A percentile compares a stretch with the other conserved stretches of the same genome.
phyloP scores from a whole-genome alignment of 1,140 invertebrate species.

The Caligus rogercresseyi region DNA sequence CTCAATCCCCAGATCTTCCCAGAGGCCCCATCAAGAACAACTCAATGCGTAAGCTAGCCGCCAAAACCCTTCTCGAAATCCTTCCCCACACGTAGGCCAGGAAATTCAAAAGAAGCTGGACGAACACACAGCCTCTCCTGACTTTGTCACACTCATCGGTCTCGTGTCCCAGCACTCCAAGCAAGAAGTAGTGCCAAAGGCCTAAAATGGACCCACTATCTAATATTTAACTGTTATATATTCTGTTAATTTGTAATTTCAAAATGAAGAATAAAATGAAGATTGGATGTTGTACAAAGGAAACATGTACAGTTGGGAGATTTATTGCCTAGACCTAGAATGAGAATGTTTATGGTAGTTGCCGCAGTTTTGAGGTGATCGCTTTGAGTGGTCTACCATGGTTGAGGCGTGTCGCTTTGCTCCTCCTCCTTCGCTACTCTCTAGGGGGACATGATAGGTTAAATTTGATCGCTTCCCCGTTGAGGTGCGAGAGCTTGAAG shows the following conservation, averaged over 20 bases:
- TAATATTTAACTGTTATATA: background rate
- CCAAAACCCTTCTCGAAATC: slow-evolving; percentile 18
- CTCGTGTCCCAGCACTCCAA: slow-evolving; percentile 9
- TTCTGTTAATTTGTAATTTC: background rate
- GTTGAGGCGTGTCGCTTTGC: background rate
- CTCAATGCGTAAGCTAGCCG: slow-evolving; percentile 13
- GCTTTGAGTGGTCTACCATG: background rate
- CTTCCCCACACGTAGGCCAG: slow-evolving; percentile 3
- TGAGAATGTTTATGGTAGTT: background rate
- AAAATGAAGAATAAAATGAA: background rate
- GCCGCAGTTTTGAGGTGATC: background rate
- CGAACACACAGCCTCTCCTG: slow-evolving; percentile 12
- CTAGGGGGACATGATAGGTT: background rate
- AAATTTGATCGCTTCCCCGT: background rate
- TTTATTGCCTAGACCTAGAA: too few species aligned
- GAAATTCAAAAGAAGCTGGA: slow-evolving; percentile 16
- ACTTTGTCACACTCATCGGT: slow-evolving; percentile 16
- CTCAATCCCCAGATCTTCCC: slow-evolving; percentile 4
- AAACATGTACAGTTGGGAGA: too few species aligned
- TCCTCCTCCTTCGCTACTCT: background rate
- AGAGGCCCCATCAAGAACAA: slow-evolving; percentile 19
- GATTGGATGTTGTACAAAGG: too few species aligned
- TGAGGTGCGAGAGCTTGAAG: background rate
- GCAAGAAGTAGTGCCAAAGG: slow-evolving; percentile 8
- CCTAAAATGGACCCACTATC: too few species aligned